Conservation (phyloP, 2,888 invertebrate species). For the Sialis fuliginosa region DNA sequence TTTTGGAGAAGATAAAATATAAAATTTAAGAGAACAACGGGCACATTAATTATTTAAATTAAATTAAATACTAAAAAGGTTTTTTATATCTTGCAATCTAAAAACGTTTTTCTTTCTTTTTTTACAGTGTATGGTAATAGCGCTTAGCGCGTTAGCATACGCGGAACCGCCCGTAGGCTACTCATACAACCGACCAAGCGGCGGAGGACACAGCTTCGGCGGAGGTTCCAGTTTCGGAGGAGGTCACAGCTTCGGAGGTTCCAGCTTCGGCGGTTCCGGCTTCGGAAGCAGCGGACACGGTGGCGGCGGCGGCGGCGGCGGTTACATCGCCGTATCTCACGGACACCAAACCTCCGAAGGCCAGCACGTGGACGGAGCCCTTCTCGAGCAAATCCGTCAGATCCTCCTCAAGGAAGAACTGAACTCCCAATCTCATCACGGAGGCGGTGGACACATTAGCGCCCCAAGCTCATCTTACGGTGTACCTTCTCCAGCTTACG, state of each 20-base stretch:
- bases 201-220: slow-evolving; percentile 26
- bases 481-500: slow-evolving; percentile 48
- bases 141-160: slow-evolving; percentile 53
- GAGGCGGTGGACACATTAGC: slow-evolving; percentile 29
- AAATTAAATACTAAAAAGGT: no score
- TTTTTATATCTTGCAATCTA: no score
- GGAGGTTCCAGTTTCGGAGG: slow-evolving; percentile 16
- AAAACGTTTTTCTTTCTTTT: slow-evolving; percentile 9
- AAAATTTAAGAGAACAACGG: no score
- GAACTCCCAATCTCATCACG: slow-evolving; percentile 33
- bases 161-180: slow-evolving; percentile 64
- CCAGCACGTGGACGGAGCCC: slow-evolving; percentile 59
- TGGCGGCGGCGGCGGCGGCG: slow-evolving; percentile 46
- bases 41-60: no score
- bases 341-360: slow-evolving; percentile 72
- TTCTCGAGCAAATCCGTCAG: slow-evolving; percentile 70
- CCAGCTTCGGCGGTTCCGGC: slow-evolving; percentile 20
- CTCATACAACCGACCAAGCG: slow-evolving; percentile 52
- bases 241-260: slow-evolving; percentile 25
- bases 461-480: slow-evolving; percentile 45
- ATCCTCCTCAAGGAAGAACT: slow-evolving; percentile 70
- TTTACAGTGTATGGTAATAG: slow-evolving; percentile 66
- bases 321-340: slow-evolving; percentile 57
- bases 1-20: no score
- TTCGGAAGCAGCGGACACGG: slow-evolving; percentile 21